These are phyloP conservation scores for Ferdinandea cuprea DNA, from an alignment of 2,888 invertebrate species.

Conservation along the genomic window DNA sequence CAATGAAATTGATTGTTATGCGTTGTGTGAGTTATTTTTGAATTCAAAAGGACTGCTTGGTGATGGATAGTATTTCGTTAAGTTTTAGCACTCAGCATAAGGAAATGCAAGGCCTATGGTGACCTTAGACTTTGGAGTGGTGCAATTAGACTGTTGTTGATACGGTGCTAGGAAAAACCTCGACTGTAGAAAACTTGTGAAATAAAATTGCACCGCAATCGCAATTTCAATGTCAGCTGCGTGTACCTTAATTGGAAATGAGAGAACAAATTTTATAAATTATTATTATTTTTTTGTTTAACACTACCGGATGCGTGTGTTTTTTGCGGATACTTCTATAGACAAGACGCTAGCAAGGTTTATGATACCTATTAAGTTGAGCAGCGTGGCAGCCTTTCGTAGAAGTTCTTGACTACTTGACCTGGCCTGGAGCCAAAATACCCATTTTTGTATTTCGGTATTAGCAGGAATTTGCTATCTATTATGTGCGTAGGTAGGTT, in stretches of 20 bases:
- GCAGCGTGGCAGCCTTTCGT: no score
- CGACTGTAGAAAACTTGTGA: background rate
- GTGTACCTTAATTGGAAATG: background rate
- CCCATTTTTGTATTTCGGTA: no score
- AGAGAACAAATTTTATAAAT: background rate
- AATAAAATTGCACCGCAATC: slow-evolving; percentile 2
- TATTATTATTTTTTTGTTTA: background rate
- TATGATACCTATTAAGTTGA: no score
- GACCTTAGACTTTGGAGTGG: slow-evolving; percentile 11
- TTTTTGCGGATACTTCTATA: no score
- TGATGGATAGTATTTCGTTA: background rate
- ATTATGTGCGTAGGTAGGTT: no score
- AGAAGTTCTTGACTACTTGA: no score
- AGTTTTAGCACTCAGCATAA: slow-evolving; percentile 10
- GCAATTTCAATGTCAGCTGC: slow-evolving; percentile 18
- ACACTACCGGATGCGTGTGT: no score
- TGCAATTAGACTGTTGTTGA: background rate
- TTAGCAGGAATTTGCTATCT: no score
- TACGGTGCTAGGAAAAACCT: slow-evolving; percentile 8
- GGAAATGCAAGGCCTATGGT: slow-evolving; percentile 28
- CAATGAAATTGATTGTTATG: slow-evolving; percentile 2
- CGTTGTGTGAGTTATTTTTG: background rate
- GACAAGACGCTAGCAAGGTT: no score
- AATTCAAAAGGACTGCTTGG: slow-evolving; percentile 40
- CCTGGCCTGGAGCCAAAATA: no score